Evolutionary conservation across 2,797 vertebrate genomes (phyloP), one percentile per base, ranked within the genome.

Genomic region (Antennarius maculatus): DNA sequence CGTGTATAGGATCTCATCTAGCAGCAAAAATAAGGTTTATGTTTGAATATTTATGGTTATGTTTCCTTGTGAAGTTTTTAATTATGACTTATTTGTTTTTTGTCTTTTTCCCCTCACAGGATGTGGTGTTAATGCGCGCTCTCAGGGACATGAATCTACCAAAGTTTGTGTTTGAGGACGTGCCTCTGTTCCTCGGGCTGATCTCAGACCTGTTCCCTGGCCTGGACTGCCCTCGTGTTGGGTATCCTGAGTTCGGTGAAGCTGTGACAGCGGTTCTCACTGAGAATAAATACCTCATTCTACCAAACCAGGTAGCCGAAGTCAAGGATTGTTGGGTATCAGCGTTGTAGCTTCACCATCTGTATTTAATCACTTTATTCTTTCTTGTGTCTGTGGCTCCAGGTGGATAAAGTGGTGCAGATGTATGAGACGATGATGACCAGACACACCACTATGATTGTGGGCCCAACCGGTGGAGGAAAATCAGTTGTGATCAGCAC

Each of bases 381-480:
- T 65, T 47, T 11, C 12, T 74, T 8, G 28, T 63, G 2, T 76
- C 28, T 74, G 34, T 79, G 47, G 7, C 75, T 77, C 68, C 78
- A 99, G 98, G 96, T 97, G 84, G 97, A 99, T 86, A 99, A 99
- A 93, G 96, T 99, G 70, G 95, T 99, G 53, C 98, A 99, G 85
- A 92, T 98, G 94, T 98, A 96, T 50, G 98, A 99, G 88, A 99
- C 97, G 4, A 99, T 99, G 97, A 89, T 99, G 86, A 99, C 96
- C 61, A 95, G 96, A 67, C 98, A 99, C 88, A 97, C 98, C 0
- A 98, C 96, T 0, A 98, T 99, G 97, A 84, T 98, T 65, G 97
- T 99, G 61, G 98, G 98, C 50, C 97, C 97, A 28, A 99, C 98
- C 0, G 95, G 97, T 66, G 98, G 98, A 23, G 97, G 98, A 66